Base-by-base conservation (phyloP, 2,113 vertebrate species). In the Centropristis striata region DNA sequence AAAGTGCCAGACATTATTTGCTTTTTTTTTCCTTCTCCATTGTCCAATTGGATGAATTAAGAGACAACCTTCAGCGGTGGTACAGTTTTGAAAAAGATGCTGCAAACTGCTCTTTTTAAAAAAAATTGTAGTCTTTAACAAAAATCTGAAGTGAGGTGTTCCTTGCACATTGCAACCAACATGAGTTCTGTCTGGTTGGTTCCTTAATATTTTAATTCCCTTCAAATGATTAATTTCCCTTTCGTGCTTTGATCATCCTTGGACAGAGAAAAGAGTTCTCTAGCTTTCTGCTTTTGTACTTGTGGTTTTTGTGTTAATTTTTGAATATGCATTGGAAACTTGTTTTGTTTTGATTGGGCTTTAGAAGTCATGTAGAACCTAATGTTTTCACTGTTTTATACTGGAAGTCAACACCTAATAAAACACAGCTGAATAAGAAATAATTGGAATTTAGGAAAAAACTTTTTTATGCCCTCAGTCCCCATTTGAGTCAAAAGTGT, bases 351-450 rank as follows among this genome's bases (percentile, higher is more conserved):
- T 57, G 39, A 39, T 53, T 44, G 41, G 42, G 4, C 39, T 72
- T 76, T 73, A 54, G 71, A 86, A 66, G 72, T 18, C n/a, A 41
- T 11, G 4, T 28, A 41, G n/a, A 66, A 20, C 18, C 36, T 60
- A 50, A 46, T 47, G 27, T 67, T 23, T 55, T 49, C 12, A 50
- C 37, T 49, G 20, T 39, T 41, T 71, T 47, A 20, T 8, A 49
- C 20, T 13, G 54, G 8, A 49, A 25, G 5, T 60, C n/a, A 23
- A 41, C 37, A 25, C 12, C n/a, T 41, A 16, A 39, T 60, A 42
- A 44, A 64, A 58, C 46, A 15, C 44, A 13, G 0, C 1, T 37
- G 18, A 50, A 49, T 64, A 58, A 21, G 7, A 36, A 12, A 37
- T 57, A 15, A 13, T 13, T 15, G 32, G 2, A 27, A 25, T 18